Evolutionary conservation across 2,888 invertebrate species (phyloP), one percentile per base, ranked within the genome.

Genomic region (Eristalis intricaria): DNA sequence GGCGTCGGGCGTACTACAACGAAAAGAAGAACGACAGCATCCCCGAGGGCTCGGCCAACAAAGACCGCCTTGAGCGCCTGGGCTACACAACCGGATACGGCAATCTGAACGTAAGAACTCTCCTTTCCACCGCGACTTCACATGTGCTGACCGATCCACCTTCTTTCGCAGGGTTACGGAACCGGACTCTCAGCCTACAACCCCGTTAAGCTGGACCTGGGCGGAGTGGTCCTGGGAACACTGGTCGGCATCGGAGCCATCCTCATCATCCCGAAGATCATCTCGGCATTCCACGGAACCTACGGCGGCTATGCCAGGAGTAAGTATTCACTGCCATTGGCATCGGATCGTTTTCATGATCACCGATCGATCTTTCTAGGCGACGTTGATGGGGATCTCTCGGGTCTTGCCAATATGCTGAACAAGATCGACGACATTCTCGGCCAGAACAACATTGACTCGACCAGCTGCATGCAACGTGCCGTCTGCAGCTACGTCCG

Each of bases 161-260:
- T n/a, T 43, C 11, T 22, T 66, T 64, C 22, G 10, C 65, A 93
- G 94, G 94, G 90, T 10, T 94, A 93, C 89, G 92, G 92, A 15
- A 92, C 93, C 19, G 93, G 93, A 4, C 92, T 94, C 13, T 96
- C 96, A 0, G 93, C 95, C 15, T 96, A 96, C 89, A 95, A 95
- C 1, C 96, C 97, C 0, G 94, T 96, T 83, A 97, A 97, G 93
- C 95, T 97, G 71, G 97, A 97, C 90, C 93, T 97, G 0, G 97
- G 97, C 7, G 97, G 97, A 0, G 95, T 97, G 10, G 95, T 97
- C 8, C 93, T 97, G 29, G 97, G 97, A 0, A 96, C 97, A 2
- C 94, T 97, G 1, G 94, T 97, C 64, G 97, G 97, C 0, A 95
- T 97, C 69, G 97, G 97, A 15, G 96, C 97, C 1, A 95, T 97